These are phyloP conservation scores for Temnothorax nylanderi DNA, from an alignment of 1,140 invertebrate species.

Conservation along the genomic window DNA sequence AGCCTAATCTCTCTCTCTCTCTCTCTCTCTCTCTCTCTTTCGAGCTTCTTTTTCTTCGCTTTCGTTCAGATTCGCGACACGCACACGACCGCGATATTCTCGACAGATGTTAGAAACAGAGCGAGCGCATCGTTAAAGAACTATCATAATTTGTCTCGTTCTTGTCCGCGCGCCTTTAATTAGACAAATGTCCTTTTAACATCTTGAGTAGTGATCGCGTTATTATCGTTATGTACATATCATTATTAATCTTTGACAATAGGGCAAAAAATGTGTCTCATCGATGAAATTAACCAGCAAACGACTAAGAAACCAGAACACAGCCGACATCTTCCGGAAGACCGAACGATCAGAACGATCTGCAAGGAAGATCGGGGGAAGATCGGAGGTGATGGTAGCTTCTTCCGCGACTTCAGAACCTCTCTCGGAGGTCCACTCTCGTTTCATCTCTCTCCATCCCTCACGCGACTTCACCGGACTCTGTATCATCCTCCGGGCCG, in stretches of 20 bases:
- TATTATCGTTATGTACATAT: neutral
- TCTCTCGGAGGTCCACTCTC: slow-evolving; percentile 76
- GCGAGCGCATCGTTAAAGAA: neutral
- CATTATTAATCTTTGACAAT: neutral
- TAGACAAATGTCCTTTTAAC: neutral
- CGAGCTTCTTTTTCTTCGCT: slow-evolving; percentile 34
- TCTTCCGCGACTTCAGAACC: slow-evolving; percentile 71
- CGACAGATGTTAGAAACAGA: neutral
- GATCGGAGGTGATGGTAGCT: slow-evolving; percentile 48
- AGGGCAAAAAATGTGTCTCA: neutral
- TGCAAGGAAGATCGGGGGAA: neutral
- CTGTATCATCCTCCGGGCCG: slow-evolving; percentile 82
- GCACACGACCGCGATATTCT: slow-evolving; percentile 8
- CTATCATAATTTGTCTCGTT: slow-evolving; percentile 16
- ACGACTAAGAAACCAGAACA: slow-evolving; percentile 10
- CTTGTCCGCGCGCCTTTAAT: neutral
- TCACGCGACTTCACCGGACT: slow-evolving; percentile 65
- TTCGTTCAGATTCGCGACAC: slow-evolving; percentile 22
- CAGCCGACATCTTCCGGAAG: slow-evolving; percentile 41
- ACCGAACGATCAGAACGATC: slow-evolving; percentile 30
- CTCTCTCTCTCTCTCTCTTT: slow-evolving; percentile 64
- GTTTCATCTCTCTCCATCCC: slow-evolving; percentile 54
- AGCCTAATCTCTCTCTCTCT: slow-evolving; percentile 75
- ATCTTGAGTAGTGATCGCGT: neutral
- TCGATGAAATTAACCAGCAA: slow-evolving; percentile 9